phyloP scores from a whole-genome alignment of 2,888 invertebrate species.

The Coelogynopora nodosa region DNA sequence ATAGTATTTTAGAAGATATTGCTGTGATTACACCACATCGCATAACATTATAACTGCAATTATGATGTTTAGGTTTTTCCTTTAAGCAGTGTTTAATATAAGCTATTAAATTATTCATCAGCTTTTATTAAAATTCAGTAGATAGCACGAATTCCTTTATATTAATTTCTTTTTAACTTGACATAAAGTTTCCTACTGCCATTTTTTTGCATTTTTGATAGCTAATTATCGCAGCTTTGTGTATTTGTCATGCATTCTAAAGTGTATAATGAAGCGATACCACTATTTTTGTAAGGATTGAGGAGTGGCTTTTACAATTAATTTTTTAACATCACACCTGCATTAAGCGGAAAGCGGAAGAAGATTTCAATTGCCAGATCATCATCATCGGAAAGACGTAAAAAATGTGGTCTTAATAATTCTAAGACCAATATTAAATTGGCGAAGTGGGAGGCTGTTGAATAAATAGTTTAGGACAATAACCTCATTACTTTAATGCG shows the following conservation, averaged over 20 bases:
- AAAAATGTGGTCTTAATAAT: not conserved
- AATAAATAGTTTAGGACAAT: constrained; percentile 21
- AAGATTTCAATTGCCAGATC: not conserved
- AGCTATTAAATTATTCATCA: too few species aligned
- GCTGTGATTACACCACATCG: too few species aligned
- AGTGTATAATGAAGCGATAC: not conserved
- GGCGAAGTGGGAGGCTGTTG: not conserved
- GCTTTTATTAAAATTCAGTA: not conserved
- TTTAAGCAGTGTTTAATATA: too few species aligned
- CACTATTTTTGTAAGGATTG: not conserved
- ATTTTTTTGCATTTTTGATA: constrained; percentile 31
- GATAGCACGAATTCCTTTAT: not conserved
- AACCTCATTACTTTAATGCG: constrained; percentile 19
- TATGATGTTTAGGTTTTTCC: too few species aligned
- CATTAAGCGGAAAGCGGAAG: constrained; percentile 3
- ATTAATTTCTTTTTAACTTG: not conserved
- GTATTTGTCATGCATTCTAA: not conserved
- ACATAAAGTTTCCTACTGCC: constrained; percentile 11
- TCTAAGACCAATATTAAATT: not conserved
- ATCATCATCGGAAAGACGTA: not conserved
- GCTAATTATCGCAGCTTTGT: constrained; percentile 9
- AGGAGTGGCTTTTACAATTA: not conserved
- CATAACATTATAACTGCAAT: too few species aligned
- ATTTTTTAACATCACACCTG: constrained; percentile 10
- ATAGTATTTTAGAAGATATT: too few species aligned